phyloP scores from a whole-genome alignment of 1,140 invertebrate genomes.

The Zaprionus capensis region DNA sequence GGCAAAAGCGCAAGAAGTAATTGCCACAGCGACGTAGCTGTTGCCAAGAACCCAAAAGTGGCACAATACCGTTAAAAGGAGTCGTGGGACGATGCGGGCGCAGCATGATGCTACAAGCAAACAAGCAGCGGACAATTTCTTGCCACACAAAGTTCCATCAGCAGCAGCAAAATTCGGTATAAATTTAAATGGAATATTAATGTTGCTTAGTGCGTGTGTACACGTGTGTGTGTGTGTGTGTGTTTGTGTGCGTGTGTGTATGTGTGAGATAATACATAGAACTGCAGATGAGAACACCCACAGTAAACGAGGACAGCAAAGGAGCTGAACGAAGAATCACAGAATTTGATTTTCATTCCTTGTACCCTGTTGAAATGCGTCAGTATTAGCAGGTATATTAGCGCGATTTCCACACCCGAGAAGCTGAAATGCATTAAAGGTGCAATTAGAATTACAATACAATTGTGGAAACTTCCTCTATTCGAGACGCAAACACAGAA shows the following conservation, averaged over 20 bases:
- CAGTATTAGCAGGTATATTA: neutral
- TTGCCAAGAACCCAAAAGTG: neutral
- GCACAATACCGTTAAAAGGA: neutral
- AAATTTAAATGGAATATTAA: conserved; percentile 4
- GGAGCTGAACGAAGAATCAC: neutral
- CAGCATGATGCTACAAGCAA: neutral
- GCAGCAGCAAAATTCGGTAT: neutral
- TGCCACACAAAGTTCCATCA: neutral
- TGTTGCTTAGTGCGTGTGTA: neutral
- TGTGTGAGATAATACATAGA: neutral
- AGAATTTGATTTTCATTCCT: conserved; percentile 6
- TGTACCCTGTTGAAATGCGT: neutral
- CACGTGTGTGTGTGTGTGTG: neutral
- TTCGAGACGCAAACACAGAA: too few relatives aligned
- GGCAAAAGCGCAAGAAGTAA: neutral
- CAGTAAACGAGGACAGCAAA: neutral
- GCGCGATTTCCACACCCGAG: too few relatives aligned
- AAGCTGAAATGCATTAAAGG: too few relatives aligned
- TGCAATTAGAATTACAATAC: too few relatives aligned
- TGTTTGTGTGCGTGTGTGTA: neutral
- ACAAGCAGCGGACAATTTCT: neutral
- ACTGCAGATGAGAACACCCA: neutral
- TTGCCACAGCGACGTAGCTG: neutral
- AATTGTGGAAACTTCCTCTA: too few relatives aligned
- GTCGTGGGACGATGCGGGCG: neutral